Base-by-base conservation (phyloP, 2,113 vertebrate species). In the Dendropsophus ebraccatus region DNA sequence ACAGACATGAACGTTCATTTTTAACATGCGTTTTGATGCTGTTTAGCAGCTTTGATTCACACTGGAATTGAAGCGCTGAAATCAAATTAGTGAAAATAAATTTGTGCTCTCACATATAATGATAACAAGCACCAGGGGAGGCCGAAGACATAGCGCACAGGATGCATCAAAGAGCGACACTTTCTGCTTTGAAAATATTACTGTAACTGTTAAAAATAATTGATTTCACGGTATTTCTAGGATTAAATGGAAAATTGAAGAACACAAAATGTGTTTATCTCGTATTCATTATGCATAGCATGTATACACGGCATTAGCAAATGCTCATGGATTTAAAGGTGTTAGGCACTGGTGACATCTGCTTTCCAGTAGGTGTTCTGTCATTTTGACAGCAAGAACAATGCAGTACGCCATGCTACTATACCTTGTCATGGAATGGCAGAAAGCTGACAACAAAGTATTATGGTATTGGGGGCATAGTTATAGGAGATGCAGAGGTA, bases 31-130 rank as follows among this genome's bases (percentile, higher is more conserved):
- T 2, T 56, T 56, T 56, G 54, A 56, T 13, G n/a, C n/a, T 62
- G 58, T 62, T 62, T n/a, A 50, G 37, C 60, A 45, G 17, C n/a
- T 65, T 41, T 67, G 80, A 82, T 47, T 67, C 80, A 69, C 60
- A 30, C 16, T 50, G 60, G 60, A 82, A 82, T 82, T 49, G 12
- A 50, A 50, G 49, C 47, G 28, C 21, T 82, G 41, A 67, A 69
- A 67, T 82, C 56, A 82, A 82, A 69, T 82, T 82, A 69, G 60
- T 69, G 25, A 17, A 69, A 82, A 69, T 30, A 30, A 49, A 67
- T 67, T 82, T 50, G 16, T 69, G 37, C 60, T 23, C 50, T 37
- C 80, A 49, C 60, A 25, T 32, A 32, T 69, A 13, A 41, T 67
- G 25, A 69, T 67, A 69, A 21, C 25, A 49, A 50, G 80, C 41